Evolutionary conservation across 2,113 vertebrate genomes (phyloP).

Genomic region (Stictonetta naevosa): DNA sequence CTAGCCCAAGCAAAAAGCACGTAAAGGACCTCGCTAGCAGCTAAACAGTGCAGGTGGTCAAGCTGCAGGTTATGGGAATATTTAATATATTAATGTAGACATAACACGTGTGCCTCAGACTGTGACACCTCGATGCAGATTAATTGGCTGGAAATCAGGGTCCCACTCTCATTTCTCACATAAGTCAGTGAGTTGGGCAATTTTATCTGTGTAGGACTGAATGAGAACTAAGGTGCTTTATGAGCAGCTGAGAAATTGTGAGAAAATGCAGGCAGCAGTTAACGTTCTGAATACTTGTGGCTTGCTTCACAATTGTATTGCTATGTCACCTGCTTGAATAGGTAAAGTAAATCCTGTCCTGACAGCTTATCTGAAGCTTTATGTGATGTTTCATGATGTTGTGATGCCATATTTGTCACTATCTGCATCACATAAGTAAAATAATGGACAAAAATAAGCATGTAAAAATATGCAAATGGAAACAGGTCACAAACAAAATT

Average conservation of each 20-base stretch:
- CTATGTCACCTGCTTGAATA: not conserved
- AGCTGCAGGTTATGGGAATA: not conserved
- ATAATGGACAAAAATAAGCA: not conserved
- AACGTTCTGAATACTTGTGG: not conserved
- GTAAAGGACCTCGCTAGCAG: not conserved
- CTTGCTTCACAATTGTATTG: not conserved
- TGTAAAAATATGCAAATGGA: not conserved
- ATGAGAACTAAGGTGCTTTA: not conserved
- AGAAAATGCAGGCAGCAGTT: not conserved
- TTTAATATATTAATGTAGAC: not conserved
- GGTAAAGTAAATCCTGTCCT: not conserved
- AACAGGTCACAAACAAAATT: not conserved
- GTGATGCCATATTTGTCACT: not conserved
- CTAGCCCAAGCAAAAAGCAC: not conserved
- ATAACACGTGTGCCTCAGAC: not conserved
- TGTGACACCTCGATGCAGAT: not conserved
- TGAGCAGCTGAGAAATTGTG: no score
- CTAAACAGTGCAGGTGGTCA: not conserved
- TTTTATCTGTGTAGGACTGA: not conserved
- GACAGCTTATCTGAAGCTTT: not conserved
- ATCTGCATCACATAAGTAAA: not conserved
- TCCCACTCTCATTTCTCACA: not conserved
- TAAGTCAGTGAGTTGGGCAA: not conserved
- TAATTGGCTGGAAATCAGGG: not conserved
- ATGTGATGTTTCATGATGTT: not conserved